Conservation (phyloP, 2,113 vertebrate species). For the Sus scrofa region T2T-Sscrofa CM000826.6:124458501-124459000, state of each 20-base stretch:
- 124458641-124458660: background rate
- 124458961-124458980: background rate
- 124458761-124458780: background rate
- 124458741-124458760: constrained; percentile 18
- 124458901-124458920: background rate
- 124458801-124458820: background rate
- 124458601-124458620: background rate
- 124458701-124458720: background rate
- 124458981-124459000: background rate
- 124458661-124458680: background rate
- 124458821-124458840: background rate
- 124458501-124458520: background rate
- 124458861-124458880: background rate
- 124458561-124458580: background rate
- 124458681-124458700: background rate
- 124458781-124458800: background rate
- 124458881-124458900: constrained; percentile 25
- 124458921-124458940: background rate
- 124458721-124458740: background rate
- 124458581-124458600: background rate
- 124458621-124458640: background rate
- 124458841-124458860: background rate
- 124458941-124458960: background rate
- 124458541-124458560: background rate
- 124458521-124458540: background rate